phyloP scores from a whole-genome alignment of 2,888 invertebrate genomes.

The Seladonia tumulorum region DNA sequence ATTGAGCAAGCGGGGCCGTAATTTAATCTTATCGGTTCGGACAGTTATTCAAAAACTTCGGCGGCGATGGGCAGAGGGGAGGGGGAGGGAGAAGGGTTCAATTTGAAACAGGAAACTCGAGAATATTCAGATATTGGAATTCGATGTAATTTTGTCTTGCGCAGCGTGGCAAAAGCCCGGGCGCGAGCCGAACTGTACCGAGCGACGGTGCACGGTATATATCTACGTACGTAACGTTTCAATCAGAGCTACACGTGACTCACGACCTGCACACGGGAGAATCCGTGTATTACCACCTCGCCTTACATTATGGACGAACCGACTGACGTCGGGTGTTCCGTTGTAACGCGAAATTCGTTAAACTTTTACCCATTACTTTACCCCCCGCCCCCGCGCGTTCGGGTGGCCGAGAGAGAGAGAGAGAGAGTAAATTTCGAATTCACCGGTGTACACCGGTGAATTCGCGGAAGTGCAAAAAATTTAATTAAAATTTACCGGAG shows the following conservation, averaged over 20 bases:
- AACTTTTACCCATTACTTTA: constrained; percentile 42
- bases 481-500: constrained; percentile 44
- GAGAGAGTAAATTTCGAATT: constrained; percentile 33
- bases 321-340: background rate
- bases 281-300: constrained; percentile 1
- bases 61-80: background rate
- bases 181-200: background rate
- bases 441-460: background rate
- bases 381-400: too few species aligned
- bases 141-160: constrained; percentile 33
- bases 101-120: background rate
- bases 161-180: background rate
- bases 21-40: background rate
- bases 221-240: background rate
- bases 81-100: background rate
- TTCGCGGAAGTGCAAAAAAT: constrained; percentile 27
- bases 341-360: constrained; percentile 42
- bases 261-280: background rate
- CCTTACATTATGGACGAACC: background rate
- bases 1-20: background rate
- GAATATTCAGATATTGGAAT: constrained; percentile 35
- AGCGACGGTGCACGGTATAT: background rate
- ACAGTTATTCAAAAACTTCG: constrained; percentile 26
- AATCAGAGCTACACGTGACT: constrained; percentile 15
- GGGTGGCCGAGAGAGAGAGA: too few species aligned